Evolutionary conservation across 2,888 invertebrate species (phyloP).

Genomic region (Peribatodes rhomboidaria): DNA sequence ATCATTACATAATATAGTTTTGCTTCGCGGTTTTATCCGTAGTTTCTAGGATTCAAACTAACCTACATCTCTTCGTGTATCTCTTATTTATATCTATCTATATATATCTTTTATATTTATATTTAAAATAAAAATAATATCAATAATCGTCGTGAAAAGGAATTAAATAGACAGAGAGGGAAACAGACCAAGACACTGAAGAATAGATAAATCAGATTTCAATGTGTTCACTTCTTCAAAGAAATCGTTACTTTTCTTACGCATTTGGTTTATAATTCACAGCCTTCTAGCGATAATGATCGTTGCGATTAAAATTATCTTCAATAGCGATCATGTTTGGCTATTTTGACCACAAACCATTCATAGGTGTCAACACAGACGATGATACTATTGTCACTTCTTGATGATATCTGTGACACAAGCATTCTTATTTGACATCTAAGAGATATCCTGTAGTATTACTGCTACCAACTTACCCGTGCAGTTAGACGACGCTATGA

Average conservation of each 20-base stretch:
- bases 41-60: too few species aligned
- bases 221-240: background rate
- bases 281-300: conserved; percentile 15
- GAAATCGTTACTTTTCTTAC: too few species aligned
- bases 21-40: too few species aligned
- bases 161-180: too few species aligned
- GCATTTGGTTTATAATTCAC: conserved; percentile 16
- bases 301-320: conserved; percentile 36
- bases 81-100: too few species aligned
- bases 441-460: conserved; percentile 49
- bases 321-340: conserved; percentile 58
- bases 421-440: conserved; percentile 49
- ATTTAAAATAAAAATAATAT: too few species aligned
- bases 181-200: too few species aligned
- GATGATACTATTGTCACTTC: conserved; percentile 51
- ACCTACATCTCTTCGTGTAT: too few species aligned
- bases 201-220: too few species aligned
- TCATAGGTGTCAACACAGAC: conserved; percentile 40
- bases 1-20: too few species aligned
- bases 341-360: conserved; percentile 69
- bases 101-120: too few species aligned
- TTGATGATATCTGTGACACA: conserved; percentile 62
- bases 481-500: background rate
- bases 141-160: too few species aligned
- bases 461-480: background rate